A percentile compares a stretch with the other conserved stretches of the same genome.
Evolutionary conservation across 2,888 invertebrate species (phyloP).

Genomic region (Chouioia cunea): DNA sequence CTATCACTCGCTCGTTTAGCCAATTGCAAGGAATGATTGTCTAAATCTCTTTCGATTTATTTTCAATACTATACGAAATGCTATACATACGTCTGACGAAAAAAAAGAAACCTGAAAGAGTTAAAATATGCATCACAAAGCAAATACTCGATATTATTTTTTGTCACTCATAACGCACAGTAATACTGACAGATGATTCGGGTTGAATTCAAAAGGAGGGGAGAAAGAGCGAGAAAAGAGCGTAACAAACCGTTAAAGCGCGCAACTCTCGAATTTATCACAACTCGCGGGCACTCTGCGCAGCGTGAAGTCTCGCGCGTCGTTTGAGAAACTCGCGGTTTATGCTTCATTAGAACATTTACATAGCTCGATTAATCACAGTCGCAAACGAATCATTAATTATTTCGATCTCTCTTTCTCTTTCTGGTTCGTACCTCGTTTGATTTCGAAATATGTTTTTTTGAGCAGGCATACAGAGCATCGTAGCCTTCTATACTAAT

Average conservation of each 20-base stretch:
- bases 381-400: slow-evolving; percentile 20
- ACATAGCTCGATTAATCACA: slow-evolving; percentile 63
- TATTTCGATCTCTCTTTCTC: slow-evolving; percentile 9
- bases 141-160: slow-evolving; percentile 18
- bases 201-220: slow-evolving; percentile 36
- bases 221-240: slow-evolving; percentile 10
- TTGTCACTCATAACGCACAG: slow-evolving; percentile 55
- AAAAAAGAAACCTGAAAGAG: neutral
- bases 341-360: slow-evolving; percentile 64
- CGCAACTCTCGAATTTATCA: slow-evolving; percentile 59
- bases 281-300: slow-evolving; percentile 56
- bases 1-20: too few relatives aligned
- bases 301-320: slow-evolving; percentile 62
- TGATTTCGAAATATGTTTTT: neutral
- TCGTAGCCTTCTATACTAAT: neutral
- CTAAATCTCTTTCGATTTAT: too few relatives aligned
- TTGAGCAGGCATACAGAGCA: too few relatives aligned
- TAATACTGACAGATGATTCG: slow-evolving; percentile 64
- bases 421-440: neutral
- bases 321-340: slow-evolving; percentile 49
- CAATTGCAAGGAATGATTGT: too few relatives aligned
- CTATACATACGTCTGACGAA: neutral
- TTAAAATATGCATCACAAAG: neutral
- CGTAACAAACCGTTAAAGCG: slow-evolving; percentile 30
- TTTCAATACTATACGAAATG: neutral